A percentile compares a stretch with the other conserved stretches of the same genome.
These are phyloP conservation scores for Drosophila asahinai DNA, from an alignment of 1,140 invertebrate species.

Conservation along the genomic window DNA sequence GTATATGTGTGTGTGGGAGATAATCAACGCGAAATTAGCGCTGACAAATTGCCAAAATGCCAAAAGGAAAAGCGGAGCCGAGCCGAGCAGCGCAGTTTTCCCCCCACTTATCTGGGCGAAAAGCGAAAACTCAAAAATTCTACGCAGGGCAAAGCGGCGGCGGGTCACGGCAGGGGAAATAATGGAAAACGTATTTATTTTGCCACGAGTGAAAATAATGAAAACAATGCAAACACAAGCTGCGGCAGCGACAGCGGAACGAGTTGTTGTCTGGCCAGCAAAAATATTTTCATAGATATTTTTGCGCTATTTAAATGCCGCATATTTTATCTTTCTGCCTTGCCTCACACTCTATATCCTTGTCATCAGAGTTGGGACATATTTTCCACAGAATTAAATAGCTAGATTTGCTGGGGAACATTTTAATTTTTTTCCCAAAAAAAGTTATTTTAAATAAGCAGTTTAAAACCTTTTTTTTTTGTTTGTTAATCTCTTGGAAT, in stretches of 20 bases:
- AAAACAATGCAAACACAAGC: constrained; percentile 41
- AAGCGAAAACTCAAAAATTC: constrained; percentile 44
- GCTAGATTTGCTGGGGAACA: neutral
- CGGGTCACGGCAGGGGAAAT: constrained; percentile 18
- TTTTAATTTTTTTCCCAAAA: no score
- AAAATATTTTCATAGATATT: constrained; percentile 59
- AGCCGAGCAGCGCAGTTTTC: neutral
- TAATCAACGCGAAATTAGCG: constrained; percentile 78
- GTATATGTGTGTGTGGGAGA: constrained; percentile 37
- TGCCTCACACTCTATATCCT: no score
- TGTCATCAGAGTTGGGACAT: constrained; percentile 4
- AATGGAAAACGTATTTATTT: constrained; percentile 59
- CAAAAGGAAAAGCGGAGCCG: constrained; percentile 37
- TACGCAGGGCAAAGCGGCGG: neutral
- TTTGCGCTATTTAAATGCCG: constrained; percentile 57
- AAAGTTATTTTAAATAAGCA: no score
- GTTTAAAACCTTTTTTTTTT: no score
- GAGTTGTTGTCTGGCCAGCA: constrained; percentile 40
- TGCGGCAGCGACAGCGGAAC: constrained; percentile 4
- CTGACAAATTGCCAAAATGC: constrained; percentile 73
- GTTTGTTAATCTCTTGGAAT: no score
- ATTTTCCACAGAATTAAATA: neutral
- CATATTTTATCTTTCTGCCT: constrained; percentile 31
- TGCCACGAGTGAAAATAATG: constrained; percentile 38
- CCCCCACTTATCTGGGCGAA: constrained; percentile 33